These are phyloP conservation scores for Tragelaphus oryx DNA, from an alignment of 2,797 vertebrate species.

Conservation along the genomic window DNA sequence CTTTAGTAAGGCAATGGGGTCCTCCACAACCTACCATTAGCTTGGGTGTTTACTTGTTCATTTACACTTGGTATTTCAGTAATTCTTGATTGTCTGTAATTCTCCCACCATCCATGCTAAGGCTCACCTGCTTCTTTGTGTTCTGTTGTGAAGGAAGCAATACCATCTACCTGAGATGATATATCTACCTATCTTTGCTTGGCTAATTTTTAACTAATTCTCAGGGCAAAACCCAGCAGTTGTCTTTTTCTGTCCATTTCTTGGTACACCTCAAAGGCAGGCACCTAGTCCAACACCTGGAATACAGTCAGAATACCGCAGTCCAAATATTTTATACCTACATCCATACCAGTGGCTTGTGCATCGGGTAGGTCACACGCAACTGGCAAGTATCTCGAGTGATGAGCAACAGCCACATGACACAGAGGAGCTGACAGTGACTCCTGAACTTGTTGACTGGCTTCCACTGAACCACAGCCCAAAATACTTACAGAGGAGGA, in stretches of 20 bases:
- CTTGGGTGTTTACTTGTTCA: background rate
- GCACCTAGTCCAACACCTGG: background rate
- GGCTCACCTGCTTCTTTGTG: background rate
- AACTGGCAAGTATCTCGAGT: background rate
- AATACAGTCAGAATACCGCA: background rate
- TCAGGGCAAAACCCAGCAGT: background rate
- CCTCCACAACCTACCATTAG: background rate
- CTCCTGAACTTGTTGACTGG: too few relatives aligned
- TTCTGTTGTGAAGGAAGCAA: background rate
- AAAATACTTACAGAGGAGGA: background rate
- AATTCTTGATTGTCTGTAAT: background rate
- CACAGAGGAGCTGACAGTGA: too few relatives aligned
- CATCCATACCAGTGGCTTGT: background rate
- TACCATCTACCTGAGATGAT: background rate
- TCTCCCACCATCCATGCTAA: background rate
- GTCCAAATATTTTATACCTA: background rate
- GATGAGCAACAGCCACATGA: background rate
- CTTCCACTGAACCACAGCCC: background rate
- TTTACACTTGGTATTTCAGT: background rate
- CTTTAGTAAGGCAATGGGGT: background rate
- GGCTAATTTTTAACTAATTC: background rate
- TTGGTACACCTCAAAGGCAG: background rate
- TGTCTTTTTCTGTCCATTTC: background rate
- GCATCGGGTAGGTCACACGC: rapidly evolving
- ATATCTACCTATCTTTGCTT: background rate